These are phyloP conservation scores for Sthenelais limicola DNA, from an alignment of 2,888 invertebrate genomes.

Conservation along the genomic window DNA sequence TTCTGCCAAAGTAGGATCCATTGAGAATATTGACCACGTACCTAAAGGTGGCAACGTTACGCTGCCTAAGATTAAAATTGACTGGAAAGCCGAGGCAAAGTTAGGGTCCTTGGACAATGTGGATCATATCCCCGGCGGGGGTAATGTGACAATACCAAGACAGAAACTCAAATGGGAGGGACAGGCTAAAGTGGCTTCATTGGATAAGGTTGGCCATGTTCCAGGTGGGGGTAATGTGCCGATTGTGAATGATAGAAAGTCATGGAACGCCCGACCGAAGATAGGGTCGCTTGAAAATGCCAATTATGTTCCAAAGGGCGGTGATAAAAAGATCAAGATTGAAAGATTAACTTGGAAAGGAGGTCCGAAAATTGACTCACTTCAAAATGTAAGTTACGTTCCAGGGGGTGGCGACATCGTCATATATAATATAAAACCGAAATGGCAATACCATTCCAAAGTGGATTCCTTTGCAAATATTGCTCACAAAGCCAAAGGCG, in stretches of 20 bases:
- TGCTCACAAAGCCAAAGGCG: not conserved
- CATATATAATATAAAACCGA: not conserved
- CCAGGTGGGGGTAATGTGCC: slow-evolving; percentile 93
- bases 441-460: not conserved
- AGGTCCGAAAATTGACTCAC: slow-evolving; percentile 18
- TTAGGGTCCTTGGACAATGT: slow-evolving; percentile 5
- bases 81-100: slow-evolving; percentile 49
- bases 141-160: slow-evolving; percentile 52
- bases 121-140: slow-evolving; percentile 55
- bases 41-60: slow-evolving; percentile 3
- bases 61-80: slow-evolving; percentile 43
- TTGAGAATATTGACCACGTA: not conserved
- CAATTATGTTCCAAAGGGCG: not conserved
- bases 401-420: not conserved
- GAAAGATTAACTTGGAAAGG: not conserved
- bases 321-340: not conserved
- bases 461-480: not conserved
- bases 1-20: slow-evolving; percentile 5
- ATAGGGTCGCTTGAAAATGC: not conserved
- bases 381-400: not conserved
- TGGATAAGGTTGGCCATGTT: slow-evolving; percentile 86
- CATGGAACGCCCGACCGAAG: not conserved
- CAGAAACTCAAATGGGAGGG: slow-evolving; percentile 76
- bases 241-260: slow-evolving; percentile 51
- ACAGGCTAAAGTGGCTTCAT: slow-evolving; percentile 89